Evolutionary conservation across 2,113 vertebrate species (phyloP), one percentile per base, ranked within the genome.

Genomic region (Pyrgilauda ruficollis): DNA sequence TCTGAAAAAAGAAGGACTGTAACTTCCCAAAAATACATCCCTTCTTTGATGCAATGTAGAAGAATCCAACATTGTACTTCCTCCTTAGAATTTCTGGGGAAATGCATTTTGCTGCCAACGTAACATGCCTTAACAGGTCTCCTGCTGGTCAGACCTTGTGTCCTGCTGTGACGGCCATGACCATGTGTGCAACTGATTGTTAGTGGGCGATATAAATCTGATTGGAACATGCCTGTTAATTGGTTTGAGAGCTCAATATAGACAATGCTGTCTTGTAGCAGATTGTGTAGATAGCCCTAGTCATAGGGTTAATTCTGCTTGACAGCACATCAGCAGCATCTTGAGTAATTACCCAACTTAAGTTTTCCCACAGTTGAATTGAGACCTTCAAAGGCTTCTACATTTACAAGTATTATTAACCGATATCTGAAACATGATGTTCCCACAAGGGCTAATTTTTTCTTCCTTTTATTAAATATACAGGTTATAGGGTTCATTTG

Each of bases 391-490:
- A 98, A 98, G 98, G 97, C 97, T 98, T 98, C 97, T 97, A 97
- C 97, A 98, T 98, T 98, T 98, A 98, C 97, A 98, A 96, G 98
- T 97, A 97, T 98, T 97, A 98, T 98, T 98, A 98, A 98, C 98
- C 95, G 95, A 97, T 98, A 98, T 98, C 98, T 98, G 97, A 98
- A 97, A 98, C 97, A 97, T 98, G 93, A 96, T 97, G 98, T 98
- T 98, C 98, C 98, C 98, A 98, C 98, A 98, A 98, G 96, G 96
- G 88, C 97, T 97, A 96, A 95, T 94, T 97, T 97, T 97, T 97
- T 91, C 64, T 77, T 79, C 93, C 80, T 90, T 96, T 97, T 98
- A 97, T 97, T 97, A 97, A 98, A 97, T 97, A 96, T 97, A 95
- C 96, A 98, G 95, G 96, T 97, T 97, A 97, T 92, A 96, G 89